A percentile compares a stretch with the other conserved stretches of the same genome.
phyloP scores from a whole-genome alignment of 2,797 vertebrate species.

The Poecilia velifera region DNA sequence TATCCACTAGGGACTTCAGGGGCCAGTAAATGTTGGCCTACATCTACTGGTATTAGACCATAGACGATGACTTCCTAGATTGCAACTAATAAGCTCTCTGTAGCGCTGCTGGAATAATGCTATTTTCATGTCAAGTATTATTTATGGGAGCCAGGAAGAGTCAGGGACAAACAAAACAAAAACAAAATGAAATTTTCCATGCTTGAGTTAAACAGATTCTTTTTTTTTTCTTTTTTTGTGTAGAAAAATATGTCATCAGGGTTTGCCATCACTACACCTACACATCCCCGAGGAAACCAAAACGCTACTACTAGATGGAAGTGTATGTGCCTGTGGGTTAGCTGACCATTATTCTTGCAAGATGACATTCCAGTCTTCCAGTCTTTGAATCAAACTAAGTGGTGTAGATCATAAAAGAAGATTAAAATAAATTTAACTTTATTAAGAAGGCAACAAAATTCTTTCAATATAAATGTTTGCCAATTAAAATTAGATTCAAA shows the following conservation, averaged over 20 bases:
- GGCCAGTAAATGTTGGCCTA: background rate
- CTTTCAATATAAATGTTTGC: background rate
- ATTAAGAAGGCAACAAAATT: background rate
- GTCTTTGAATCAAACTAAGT: background rate
- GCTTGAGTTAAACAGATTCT: background rate
- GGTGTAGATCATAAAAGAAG: background rate
- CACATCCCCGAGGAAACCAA: background rate
- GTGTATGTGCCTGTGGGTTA: background rate
- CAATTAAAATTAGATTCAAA: background rate
- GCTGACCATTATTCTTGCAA: background rate
- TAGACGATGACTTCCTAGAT: background rate
- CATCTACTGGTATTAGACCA: background rate
- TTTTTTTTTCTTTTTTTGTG: background rate
- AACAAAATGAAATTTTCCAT: background rate
- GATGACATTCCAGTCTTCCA: background rate
- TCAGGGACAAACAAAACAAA: background rate
- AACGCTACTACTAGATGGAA: background rate
- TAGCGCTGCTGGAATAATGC: background rate
- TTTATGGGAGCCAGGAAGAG: background rate
- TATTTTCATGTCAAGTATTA: background rate
- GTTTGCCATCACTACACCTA: background rate
- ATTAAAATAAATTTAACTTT: background rate
- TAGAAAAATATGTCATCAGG: slow-evolving; percentile 1
- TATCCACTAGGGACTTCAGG: background rate
- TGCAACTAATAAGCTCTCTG: background rate